Base-by-base conservation (phyloP, 2,113 vertebrate genomes). In the Scytalopus superciliaris region DNA sequence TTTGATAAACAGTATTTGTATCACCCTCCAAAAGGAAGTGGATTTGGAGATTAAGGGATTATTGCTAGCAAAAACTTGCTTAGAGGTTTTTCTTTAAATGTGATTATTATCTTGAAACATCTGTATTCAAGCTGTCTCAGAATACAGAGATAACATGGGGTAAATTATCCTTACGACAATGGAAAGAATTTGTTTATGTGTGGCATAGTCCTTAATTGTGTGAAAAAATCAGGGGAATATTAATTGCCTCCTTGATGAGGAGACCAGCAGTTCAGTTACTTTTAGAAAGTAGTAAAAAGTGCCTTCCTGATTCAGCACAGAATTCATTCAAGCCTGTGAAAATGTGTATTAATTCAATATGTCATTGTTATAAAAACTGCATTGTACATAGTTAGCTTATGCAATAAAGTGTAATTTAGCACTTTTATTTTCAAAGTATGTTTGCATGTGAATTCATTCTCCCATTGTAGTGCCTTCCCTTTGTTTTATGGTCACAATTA, bases 291-390 rank as follows among this genome's bases (percentile, higher is more conserved):
- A 90, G 21, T 87, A 75, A 89, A 94, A 96, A 56, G 14, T 53
- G 49, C 67, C 56, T 90, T 75, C 49, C 67, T 85, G 87, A 93
- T 95, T 95, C 88, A 96, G 85, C 50, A 87, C 14, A 55, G 78
- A 81, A 87, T 90, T 93, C 44, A 94, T 88, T 90, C 90, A 95
- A 92, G 89, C 84, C 74, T 90, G 60, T 83, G 75, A 94, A 95
- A 90, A 73, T 84, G 52, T 83, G 49, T 94, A 97, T 97, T 97
- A 97, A 95, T 95, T 94, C 53, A 11, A 87, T 97, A 95, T 83
- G 95, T 97, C 95, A 95, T 75, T 73, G 59, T 82, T 93, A 82
- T 47, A 88, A 91, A 94, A 93, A 73, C 44, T 59, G 39, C 68
- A 72, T 35, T 84, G 82, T 80, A 75, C 49, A 53, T 90, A 60